These are phyloP conservation scores for Pocillopora meandrina DNA, from an alignment of 92 coral and sea anemone genomes.

Conservation along the genomic window DNA sequence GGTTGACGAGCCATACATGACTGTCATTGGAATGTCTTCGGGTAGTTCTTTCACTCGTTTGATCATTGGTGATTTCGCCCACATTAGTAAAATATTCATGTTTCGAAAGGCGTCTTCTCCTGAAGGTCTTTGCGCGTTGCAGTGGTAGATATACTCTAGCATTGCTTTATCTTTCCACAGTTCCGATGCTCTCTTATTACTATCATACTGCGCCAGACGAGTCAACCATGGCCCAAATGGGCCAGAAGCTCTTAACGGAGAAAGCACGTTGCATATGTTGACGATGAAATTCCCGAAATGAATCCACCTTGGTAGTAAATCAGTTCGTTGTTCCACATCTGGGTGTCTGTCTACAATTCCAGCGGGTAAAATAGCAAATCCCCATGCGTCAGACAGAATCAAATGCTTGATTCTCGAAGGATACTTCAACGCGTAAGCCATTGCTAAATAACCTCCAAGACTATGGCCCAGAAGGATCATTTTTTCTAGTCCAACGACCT, in stretches of 20 bases:
- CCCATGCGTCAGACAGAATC: slow-evolving; percentile 96
- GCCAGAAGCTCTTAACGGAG: slow-evolving; percentile 71
- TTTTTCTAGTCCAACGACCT: slow-evolving; percentile 76
- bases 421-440: slow-evolving; percentile 81
- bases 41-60: slow-evolving; percentile 78
- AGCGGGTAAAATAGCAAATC: slow-evolving; percentile 91
- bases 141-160: slow-evolving; percentile 84
- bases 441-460: slow-evolving; percentile 89
- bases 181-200: slow-evolving; percentile 71
- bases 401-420: slow-evolving; percentile 85
- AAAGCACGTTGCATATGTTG: slow-evolving; percentile 69
- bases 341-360: slow-evolving; percentile 94
- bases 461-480: slow-evolving; percentile 92
- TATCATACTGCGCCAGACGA: slow-evolving; percentile 65
- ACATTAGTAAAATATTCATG: slow-evolving; percentile 79
- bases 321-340: slow-evolving; percentile 50
- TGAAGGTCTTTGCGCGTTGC: slow-evolving; percentile 87
- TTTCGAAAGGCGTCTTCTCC: slow-evolving; percentile 92
- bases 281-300: slow-evolving; percentile 68
- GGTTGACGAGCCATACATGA: slow-evolving; percentile 86
- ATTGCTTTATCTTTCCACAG: slow-evolving; percentile 80
- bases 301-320: slow-evolving; percentile 81
- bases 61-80: slow-evolving; percentile 94
- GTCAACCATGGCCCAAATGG: slow-evolving; percentile 88
- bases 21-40: slow-evolving; percentile 64